Evolutionary conservation across 1,140 invertebrate species (phyloP).

Genomic region (Gerris buenoi): DNA sequence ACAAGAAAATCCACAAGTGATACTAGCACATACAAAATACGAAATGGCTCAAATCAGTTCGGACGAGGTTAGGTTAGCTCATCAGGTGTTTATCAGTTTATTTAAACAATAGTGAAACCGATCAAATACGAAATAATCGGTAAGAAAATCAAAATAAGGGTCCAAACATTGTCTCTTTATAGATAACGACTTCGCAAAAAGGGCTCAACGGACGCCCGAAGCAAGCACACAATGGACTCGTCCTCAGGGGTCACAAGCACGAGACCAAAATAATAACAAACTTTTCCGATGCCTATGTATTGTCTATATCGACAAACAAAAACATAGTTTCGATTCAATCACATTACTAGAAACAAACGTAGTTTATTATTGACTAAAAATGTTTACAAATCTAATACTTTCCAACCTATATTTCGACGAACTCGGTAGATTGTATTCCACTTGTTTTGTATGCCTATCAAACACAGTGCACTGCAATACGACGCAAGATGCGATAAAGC

Average conservation of each 20-base stretch:
- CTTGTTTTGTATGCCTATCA: not conserved
- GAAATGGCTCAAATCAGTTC: not conserved
- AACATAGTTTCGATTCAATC: not conserved
- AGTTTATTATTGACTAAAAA: slow-evolving; percentile 10
- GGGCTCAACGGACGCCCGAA: slow-evolving; percentile 5
- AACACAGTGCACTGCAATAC: not conserved
- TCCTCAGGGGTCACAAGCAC: slow-evolving; percentile 21
- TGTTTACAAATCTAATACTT: slow-evolving; percentile 9
- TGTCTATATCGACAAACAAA: not conserved
- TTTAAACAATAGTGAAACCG: not conserved
- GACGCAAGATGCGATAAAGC: not conserved
- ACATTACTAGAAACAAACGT: not conserved
- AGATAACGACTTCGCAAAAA: too few species aligned
- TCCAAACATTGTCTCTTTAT: too few species aligned
- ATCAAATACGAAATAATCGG: too few species aligned
- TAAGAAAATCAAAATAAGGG: too few species aligned
- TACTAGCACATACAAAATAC: not conserved
- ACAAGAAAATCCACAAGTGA: too few species aligned
- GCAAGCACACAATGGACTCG: slow-evolving; percentile 17
- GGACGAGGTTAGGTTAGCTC: not conserved
- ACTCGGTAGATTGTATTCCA: slow-evolving; percentile 1
- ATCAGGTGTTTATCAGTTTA: not conserved
- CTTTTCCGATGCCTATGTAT: slow-evolving; percentile 13
- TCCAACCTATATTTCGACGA: slow-evolving; percentile 9
- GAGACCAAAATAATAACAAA: slow-evolving; percentile 22